These are phyloP conservation scores for Lepidocyrtoides sp. DNA, from an alignment of 2,888 invertebrate species.

Conservation along the genomic window DNA sequence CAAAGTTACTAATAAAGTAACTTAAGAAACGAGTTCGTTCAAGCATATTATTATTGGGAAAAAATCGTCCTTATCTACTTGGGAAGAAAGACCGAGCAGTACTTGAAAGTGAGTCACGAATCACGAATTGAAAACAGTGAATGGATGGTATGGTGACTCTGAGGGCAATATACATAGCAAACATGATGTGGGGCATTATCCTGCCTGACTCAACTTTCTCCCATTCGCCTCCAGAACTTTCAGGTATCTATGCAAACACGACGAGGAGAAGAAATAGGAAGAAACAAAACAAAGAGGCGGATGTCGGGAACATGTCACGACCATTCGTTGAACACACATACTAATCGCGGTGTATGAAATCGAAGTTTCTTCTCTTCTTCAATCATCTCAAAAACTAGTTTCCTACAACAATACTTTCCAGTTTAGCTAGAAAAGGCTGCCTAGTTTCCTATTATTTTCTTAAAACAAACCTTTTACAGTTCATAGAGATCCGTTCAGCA, in stretches of 20 bases:
- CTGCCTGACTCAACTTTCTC: constrained; percentile 54
- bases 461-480: neutral
- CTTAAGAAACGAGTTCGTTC: neutral
- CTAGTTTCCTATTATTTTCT: constrained; percentile 15
- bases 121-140: neutral
- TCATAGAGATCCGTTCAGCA: neutral
- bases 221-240: constrained; percentile 64
- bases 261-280: constrained; percentile 46
- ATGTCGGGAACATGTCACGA: constrained; percentile 68
- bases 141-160: constrained; percentile 26
- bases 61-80: constrained; percentile 45
- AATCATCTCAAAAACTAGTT: neutral
- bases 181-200: constrained; percentile 41
- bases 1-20: neutral
- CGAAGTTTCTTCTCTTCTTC: constrained; percentile 36
- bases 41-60: constrained; percentile 43
- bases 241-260: constrained; percentile 70
- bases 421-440: neutral
- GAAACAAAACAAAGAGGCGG: constrained; percentile 67
- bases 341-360: constrained; percentile 47
- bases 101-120: constrained; percentile 18
- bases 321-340: constrained; percentile 50
- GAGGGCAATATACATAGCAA: constrained; percentile 37
- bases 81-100: constrained; percentile 50
- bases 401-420: constrained; percentile 1